phyloP scores from a whole-genome alignment of 1,140 invertebrate genomes.

The Coboldia fuscipes region DNA sequence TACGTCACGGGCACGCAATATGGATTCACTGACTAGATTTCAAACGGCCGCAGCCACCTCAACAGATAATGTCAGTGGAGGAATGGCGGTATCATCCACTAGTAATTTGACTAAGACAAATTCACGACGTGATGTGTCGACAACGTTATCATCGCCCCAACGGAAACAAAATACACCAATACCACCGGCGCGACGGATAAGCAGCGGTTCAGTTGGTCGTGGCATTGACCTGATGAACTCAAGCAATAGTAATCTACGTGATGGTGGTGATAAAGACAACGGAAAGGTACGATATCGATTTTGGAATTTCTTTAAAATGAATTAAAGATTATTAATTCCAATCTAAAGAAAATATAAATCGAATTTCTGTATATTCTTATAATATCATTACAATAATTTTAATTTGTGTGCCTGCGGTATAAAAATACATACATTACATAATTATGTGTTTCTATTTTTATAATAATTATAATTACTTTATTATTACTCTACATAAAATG shows the following conservation, averaged over 20 bases:
- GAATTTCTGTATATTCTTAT: background rate
- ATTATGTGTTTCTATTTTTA: background rate
- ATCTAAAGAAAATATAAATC: background rate
- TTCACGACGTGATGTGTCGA: background rate
- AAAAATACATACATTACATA: background rate
- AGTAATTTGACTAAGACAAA: background rate
- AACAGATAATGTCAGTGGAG: slow-evolving; percentile 2
- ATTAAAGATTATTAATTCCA: slow-evolving; percentile 17
- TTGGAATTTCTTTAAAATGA: slow-evolving; percentile 41
- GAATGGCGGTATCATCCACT: slow-evolving; percentile 3
- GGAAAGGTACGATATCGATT: slow-evolving; percentile 44
- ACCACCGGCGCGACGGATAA: slow-evolving; percentile 14
- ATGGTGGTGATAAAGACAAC: slow-evolving; percentile 18
- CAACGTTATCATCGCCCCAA: background rate
- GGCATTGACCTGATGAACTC: slow-evolving; percentile 19
- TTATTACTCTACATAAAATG: too few species aligned
- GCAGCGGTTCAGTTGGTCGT: slow-evolving; percentile 18
- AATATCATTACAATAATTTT: background rate
- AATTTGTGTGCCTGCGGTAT: background rate
- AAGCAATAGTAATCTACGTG: slow-evolving; percentile 11
- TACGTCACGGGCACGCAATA: slow-evolving; percentile 26
- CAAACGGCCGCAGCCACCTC: slow-evolving; percentile 9
- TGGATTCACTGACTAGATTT: slow-evolving; percentile 24
- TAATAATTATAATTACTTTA: too few species aligned
- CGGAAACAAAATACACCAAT: slow-evolving; percentile 6